Percentiles rank a stretch among this genome's conserved stretches.
phyloP scores from a whole-genome alignment of 2,797 vertebrate species.

The Gallinago solitaria region DNA sequence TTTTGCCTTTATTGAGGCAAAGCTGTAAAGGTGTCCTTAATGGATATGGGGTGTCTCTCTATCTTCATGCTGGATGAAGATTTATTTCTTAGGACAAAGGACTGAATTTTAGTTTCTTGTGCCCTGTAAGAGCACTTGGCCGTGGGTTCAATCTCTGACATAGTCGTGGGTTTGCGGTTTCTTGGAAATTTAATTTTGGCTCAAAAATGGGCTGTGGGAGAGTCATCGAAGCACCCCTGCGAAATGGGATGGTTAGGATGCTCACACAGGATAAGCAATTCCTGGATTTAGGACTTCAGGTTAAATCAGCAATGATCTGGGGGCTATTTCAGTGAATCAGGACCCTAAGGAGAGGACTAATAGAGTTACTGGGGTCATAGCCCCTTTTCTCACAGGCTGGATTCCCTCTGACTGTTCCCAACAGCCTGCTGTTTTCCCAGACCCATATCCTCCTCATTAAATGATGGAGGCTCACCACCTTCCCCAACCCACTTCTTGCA shows the following conservation, averaged over 20 bases:
- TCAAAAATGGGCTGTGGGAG: background rate
- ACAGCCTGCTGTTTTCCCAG: background rate
- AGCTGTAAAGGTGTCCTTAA: background rate
- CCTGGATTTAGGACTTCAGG: background rate
- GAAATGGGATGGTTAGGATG: rapidly evolving
- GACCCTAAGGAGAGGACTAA: background rate
- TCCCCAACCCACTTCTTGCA: background rate
- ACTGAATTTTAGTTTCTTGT: background rate
- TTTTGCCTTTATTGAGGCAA: background rate
- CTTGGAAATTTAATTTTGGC: background rate
- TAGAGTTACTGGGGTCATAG: background rate
- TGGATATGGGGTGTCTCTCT: background rate
- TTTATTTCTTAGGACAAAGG: background rate
- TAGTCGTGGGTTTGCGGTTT: background rate
- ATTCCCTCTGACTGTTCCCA: background rate
- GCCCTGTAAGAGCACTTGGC: background rate
- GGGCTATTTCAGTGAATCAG: no score
- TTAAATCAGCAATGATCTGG: background rate
- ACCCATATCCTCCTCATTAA: background rate
- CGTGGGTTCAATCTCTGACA: background rate
- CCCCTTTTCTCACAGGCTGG: rapidly evolving
- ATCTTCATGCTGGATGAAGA: background rate
- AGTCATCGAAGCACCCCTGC: background rate
- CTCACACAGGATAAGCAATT: rapidly evolving
- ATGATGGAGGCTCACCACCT: background rate